Base-by-base conservation (phyloP, 1,140 invertebrate species). In the Sitodiplosis mosellana region DNA sequence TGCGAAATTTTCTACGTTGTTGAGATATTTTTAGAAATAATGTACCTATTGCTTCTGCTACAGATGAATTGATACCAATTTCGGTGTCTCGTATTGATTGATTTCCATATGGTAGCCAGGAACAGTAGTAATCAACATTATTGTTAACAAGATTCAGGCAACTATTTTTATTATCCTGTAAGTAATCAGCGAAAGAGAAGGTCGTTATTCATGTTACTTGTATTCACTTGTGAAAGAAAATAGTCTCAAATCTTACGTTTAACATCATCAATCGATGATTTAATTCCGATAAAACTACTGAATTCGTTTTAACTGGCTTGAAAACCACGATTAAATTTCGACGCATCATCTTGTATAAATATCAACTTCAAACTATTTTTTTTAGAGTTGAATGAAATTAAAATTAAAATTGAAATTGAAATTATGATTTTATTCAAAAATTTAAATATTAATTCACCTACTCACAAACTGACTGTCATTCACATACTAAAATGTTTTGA, bases 1-100 rank as follows among this genome's bases (percentile, higher is more conserved):
- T 2, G 22, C 36, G 7, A 33, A 47, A 4, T 21, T 19, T 33
- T 48, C 33, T 2, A 33, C 11, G 14, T 37, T 27, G 21, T 49
- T n/a, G 7, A 15, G n/a, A 33, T 27, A 27, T 27, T 27, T 27
- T 27, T 27, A 27, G 27, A 27, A 27, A 27, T 3, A 27, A 40
- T 2, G 55, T 45, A 64, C 62, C 62, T 19, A 64, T 60, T 53
- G 60, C 58, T 53, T 64, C 63, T 50, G 62, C 62, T 49, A 62
- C 59, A 49, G 60, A 58, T 55, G 61, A 60, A 61, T 64, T 64
- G 49, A 64, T 64, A 51, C 61, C 62, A 58, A 64, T 64, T 54
- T 64, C 62, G 7, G 56, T 61, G 45, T 64, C 62, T 55, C 60
- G 60, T 47, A 63, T 53, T 27, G 27, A 27, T 45, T 53, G 55